phyloP scores from a whole-genome alignment of 2,888 invertebrate genomes.

The Agonopterix arenella region DNA sequence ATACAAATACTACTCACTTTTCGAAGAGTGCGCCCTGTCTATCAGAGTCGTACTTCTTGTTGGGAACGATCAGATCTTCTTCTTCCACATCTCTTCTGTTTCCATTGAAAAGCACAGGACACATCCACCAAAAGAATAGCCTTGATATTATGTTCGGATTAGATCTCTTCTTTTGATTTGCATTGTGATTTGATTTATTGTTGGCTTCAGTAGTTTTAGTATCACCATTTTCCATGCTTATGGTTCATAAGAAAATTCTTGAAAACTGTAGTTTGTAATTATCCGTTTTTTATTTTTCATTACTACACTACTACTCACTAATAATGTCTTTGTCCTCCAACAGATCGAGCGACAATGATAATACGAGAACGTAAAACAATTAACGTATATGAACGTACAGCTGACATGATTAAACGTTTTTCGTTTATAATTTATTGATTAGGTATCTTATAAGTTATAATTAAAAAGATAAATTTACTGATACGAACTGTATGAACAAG shows the following conservation, averaged over 20 bases:
- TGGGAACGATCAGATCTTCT: conserved; percentile 79
- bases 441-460: too few species aligned
- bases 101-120: conserved; percentile 71
- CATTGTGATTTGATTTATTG: conserved; percentile 4
- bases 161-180: conserved; percentile 27
- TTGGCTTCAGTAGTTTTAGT: conserved; percentile 15
- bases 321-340: too few species aligned
- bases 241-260: neutral
- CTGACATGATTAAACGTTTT: too few species aligned
- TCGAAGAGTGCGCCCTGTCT: conserved; percentile 77
- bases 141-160: conserved; percentile 56
- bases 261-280: too few species aligned
- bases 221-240: conserved; percentile 17
- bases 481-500: too few species aligned
- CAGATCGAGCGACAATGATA: too few species aligned
- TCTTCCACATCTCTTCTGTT: conserved; percentile 78
- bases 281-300: too few species aligned
- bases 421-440: too few species aligned
- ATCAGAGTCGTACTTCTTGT: conserved; percentile 78
- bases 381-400: too few species aligned
- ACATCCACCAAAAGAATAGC: conserved; percentile 66
- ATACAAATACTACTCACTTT: conserved; percentile 44
- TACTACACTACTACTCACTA: too few species aligned
- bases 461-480: too few species aligned
- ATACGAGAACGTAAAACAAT: too few species aligned